Percentiles rank a stretch among this genome's conserved stretches.
phyloP scores from a whole-genome alignment of 2,797 vertebrate genomes.

The Trachops cirrhosus region DNA sequence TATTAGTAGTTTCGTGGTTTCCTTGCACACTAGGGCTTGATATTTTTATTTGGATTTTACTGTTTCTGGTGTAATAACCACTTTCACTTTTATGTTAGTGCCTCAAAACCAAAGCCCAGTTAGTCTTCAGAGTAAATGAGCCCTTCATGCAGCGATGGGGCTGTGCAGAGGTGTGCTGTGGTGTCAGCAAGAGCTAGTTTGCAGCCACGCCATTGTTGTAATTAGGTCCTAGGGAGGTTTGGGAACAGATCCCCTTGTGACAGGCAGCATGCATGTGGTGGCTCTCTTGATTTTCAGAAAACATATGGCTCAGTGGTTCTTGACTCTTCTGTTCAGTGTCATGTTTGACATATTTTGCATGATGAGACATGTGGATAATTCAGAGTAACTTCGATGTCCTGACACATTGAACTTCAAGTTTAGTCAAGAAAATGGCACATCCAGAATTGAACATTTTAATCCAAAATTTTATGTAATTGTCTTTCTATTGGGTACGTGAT shows the following conservation, averaged over 20 bases:
- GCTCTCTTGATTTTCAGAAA: not conserved
- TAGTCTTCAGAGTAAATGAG: not conserved
- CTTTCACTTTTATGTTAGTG: conserved; percentile 9
- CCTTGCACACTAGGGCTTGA: not conserved
- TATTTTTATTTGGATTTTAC: not conserved
- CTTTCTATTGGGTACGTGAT: not conserved
- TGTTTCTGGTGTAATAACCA: not conserved
- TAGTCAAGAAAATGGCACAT: not conserved
- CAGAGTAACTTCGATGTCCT: conserved; percentile 9
- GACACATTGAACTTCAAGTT: not conserved
- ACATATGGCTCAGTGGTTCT: not conserved
- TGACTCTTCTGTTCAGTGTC: conserved; percentile 28
- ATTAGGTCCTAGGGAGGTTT: not conserved
- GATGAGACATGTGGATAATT: conserved; percentile 37
- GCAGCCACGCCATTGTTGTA: not conserved
- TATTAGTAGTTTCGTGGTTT: not conserved
- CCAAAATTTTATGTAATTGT: not conserved
- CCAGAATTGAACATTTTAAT: not conserved
- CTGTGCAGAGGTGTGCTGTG: not conserved
- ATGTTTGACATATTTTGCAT: conserved; percentile 39
- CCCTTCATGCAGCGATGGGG: not conserved
- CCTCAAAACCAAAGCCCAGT: not conserved
- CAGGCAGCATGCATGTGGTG: not conserved
- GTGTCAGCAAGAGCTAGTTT: not conserved
- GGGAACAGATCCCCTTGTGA: not conserved